These are phyloP conservation scores for Drosophila burlai DNA, from an alignment of 1,140 invertebrate genomes.

Conservation along the genomic window DNA sequence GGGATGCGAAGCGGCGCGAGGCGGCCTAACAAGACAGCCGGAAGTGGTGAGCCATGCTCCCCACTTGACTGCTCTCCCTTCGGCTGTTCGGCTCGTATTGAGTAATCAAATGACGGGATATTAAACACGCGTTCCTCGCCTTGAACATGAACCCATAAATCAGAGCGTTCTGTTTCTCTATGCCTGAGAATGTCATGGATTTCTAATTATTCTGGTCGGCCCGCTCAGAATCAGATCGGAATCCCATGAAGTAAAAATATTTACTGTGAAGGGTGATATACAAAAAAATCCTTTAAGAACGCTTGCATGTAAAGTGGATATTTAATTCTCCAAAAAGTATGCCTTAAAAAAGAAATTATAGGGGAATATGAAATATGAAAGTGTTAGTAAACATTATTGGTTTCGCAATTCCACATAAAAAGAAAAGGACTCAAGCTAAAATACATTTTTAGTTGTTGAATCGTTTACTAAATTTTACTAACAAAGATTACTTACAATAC, in stretches of 20 bases:
- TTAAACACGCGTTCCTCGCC: conserved; percentile 43
- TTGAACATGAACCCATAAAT: conserved; percentile 30
- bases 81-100: conserved; percentile 38
- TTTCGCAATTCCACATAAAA: not conserved
- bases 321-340: not conserved
- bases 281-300: too few species aligned
- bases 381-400: too few species aligned
- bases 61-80: conserved; percentile 18
- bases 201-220: conserved; percentile 30
- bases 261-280: not conserved
- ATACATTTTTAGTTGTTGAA: not conserved
- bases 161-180: conserved; percentile 5
- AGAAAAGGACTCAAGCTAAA: not conserved
- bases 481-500: not conserved
- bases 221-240: conserved; percentile 12
- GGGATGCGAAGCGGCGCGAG: conserved; percentile 48
- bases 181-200: conserved; percentile 10
- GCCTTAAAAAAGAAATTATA: not conserved
- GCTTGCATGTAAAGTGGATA: not conserved
- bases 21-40: conserved; percentile 53
- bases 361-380: too few species aligned
- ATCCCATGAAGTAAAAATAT: not conserved
- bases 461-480: not conserved
- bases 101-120: conserved; percentile 75
- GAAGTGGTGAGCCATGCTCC: conserved; percentile 57